phyloP scores from a whole-genome alignment of 1,140 invertebrate genomes.

The Ephestia elutella region DNA sequence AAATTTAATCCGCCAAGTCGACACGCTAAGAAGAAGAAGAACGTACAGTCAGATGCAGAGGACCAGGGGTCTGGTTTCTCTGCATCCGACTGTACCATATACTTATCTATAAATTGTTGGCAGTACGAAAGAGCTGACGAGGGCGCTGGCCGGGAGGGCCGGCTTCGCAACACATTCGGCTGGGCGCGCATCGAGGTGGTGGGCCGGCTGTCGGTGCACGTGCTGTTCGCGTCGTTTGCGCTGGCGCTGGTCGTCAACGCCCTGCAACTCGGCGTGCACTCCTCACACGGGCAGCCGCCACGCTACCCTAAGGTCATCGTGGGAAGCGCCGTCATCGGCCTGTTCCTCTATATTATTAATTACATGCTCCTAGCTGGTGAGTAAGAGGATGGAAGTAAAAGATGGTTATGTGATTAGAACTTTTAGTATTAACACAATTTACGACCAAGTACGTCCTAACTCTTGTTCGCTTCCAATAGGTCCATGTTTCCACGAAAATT shows the following conservation, averaged over 20 bases:
- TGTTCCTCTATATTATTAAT: constrained; percentile 56
- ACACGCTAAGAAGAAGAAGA: no score
- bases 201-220: constrained; percentile 86
- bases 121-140: constrained; percentile 65
- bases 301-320: constrained; percentile 78
- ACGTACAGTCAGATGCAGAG: no score
- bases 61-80: no score
- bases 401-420: no score
- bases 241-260: constrained; percentile 89
- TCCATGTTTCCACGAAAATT: no score
- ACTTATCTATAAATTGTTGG: not conserved
- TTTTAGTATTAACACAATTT: no score
- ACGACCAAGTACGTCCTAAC: no score
- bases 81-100: not conserved
- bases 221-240: constrained; percentile 87
- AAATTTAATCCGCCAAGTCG: no score
- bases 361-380: constrained; percentile 56
- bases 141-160: constrained; percentile 74
- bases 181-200: constrained; percentile 92
- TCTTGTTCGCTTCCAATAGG: no score
- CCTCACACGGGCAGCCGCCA: constrained; percentile 76
- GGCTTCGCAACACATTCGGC: constrained; percentile 90
- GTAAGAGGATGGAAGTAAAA: no score
- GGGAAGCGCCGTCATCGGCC: constrained; percentile 70
- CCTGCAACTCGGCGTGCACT: constrained; percentile 85